Base-by-base conservation (phyloP, 2,113 vertebrate species). In the Hippocampus mohnikei region DNA sequence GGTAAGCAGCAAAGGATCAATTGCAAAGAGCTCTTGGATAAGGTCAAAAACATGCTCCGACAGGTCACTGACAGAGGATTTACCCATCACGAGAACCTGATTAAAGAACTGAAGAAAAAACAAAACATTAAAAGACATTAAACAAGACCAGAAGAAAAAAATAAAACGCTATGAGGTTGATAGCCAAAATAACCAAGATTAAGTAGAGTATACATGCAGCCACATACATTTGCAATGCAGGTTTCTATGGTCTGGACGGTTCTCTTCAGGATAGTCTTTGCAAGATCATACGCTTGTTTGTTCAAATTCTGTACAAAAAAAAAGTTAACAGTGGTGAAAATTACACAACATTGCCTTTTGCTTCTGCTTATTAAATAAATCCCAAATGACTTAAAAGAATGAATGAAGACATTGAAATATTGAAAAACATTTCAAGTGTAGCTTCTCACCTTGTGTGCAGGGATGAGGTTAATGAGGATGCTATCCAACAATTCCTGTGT, bases 391-490 rank as follows among this genome's bases (percentile, higher is more conserved):
- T 55, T 55, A n/a, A 55, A 55, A 1, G 25, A 15, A 29, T 25
- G n/a, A 23, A 25, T 6, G 12, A 25, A 58, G 25, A 55, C 10
- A 1, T 23, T 11, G 9, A 62, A 41, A 44, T 15, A 65, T 46
- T 44, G 21, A 46, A 46, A 16, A 27, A 7, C 9, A 55, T 23
- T 23, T 33, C 4, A 25, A 29, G 10, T 58, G 10, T 58, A 27
- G 15, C 33, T n/a, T 46, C 48, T 64, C 46, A 82, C 96, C 94
- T 99, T 99, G 91, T 98, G 97, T 88, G 97, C 96, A 87, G 97
- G 96, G 74, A 99, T 98, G 90, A 99, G 96, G 91, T 99, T 98
- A 79, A 99, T 98, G 84, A 99, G 96, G 90, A 99, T 99, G 64
- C 96, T 96, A 83, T 99, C 97, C 90, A 99, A 85, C 85, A 98